A percentile compares a stretch with the other conserved stretches of the same genome.
These are phyloP conservation scores for Latrodectus hesperus DNA, from an alignment of 2,888 invertebrate genomes.

Conservation along the genomic window DNA sequence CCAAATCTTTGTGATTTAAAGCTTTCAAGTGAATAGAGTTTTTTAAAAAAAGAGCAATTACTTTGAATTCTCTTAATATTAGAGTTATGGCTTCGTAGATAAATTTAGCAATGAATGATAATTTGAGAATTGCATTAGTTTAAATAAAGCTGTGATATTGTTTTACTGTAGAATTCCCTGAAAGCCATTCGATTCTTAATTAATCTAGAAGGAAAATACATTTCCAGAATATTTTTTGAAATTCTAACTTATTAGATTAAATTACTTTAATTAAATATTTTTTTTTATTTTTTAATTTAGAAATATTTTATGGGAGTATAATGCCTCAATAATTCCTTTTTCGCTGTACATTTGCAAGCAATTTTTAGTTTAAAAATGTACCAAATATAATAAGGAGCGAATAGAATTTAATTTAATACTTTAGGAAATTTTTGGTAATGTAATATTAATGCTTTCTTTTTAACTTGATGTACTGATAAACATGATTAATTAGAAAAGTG, in stretches of 20 bases:
- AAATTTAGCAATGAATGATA: constrained; percentile 1
- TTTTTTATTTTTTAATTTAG: no score
- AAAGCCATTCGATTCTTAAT: not conserved
- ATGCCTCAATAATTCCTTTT: no score
- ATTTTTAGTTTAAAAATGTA: no score
- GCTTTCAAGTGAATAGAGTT: not conserved
- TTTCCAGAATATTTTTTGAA: not conserved
- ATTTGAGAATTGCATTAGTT: constrained; percentile 5
- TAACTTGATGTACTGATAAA: no score
- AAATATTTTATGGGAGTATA: no score
- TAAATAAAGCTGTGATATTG: constrained; percentile 6
- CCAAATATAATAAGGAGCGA: no score
- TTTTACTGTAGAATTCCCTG: not conserved
- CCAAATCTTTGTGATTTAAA: constrained; percentile 1
- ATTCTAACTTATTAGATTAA: not conserved
- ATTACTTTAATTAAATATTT: no score
- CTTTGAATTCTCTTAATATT: not conserved
- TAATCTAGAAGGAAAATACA: not conserved
- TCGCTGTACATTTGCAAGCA: no score
- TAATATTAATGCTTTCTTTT: no score
- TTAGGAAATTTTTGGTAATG: no score
- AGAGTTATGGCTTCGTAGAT: constrained; percentile 5
- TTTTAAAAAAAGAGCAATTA: not conserved
- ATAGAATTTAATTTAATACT: no score
- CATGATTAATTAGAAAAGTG: no score